Conservation (phyloP, 2,113 vertebrate species). For the Cercopithecus mona region DNA sequence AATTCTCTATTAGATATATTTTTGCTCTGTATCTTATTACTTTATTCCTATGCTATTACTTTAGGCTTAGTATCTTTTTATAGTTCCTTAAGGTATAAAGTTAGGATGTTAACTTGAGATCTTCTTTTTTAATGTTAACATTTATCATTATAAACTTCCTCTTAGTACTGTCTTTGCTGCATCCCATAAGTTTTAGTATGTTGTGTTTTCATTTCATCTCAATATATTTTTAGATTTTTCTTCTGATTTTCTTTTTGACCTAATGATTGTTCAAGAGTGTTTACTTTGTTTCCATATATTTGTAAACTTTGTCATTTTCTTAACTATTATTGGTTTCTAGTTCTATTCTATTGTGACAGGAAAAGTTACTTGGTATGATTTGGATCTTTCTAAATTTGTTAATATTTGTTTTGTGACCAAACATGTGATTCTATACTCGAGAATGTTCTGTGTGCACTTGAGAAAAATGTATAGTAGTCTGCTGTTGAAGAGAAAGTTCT, state of each 20-base stretch:
- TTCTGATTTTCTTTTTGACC: not conserved
- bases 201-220: not conserved
- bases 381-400: not conserved
- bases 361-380: not conserved
- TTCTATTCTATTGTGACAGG: not conserved
- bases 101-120: not conserved
- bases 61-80: not conserved
- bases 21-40: not conserved
- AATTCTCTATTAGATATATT: not conserved
- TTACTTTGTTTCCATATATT: not conserved
- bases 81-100: not conserved
- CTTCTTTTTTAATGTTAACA: not conserved
- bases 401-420: not conserved
- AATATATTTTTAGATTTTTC: not conserved
- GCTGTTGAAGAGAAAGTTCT: not conserved
- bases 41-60: not conserved
- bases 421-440: not conserved
- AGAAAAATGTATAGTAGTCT: not conserved
- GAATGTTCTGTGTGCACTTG: not conserved
- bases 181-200: not conserved
- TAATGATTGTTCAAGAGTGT: not conserved
- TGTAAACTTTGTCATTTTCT: not conserved
- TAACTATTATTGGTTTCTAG: not conserved
- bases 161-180: not conserved
- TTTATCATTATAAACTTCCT: not conserved